A percentile compares a stretch with the other conserved stretches of the same genome.
phyloP scores from a whole-genome alignment of 2,888 invertebrate genomes.

The Brachyptera risi region DNA sequence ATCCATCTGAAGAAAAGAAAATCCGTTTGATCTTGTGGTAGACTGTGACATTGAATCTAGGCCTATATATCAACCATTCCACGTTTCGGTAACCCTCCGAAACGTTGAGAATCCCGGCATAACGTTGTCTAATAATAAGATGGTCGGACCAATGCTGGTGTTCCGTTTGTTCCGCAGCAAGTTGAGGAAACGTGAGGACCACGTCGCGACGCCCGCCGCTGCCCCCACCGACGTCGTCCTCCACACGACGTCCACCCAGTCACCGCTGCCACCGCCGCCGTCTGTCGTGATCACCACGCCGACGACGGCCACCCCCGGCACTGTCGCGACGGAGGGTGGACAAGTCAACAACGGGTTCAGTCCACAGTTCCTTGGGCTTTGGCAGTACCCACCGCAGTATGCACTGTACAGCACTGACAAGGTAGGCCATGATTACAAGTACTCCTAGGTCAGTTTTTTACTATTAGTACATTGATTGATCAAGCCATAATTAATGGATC shows the following conservation, averaged over 20 bases:
- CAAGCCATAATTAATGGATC: no score
- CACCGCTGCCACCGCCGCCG: slow-evolving; percentile 26
- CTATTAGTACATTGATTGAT: no score
- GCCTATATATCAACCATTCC: no score
- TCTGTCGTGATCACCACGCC: slow-evolving; percentile 33
- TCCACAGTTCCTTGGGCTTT: slow-evolving; percentile 76
- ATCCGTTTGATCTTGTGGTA: no score
- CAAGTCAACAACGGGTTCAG: no score
- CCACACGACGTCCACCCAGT: slow-evolving; percentile 50
- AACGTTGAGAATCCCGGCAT: no score
- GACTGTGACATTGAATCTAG: no score
- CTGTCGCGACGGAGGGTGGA: slow-evolving; percentile 21
- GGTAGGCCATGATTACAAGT: slow-evolving; percentile 60
- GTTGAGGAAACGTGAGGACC: slow-evolving; percentile 80
- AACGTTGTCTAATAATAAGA: no score
- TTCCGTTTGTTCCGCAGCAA: slow-evolving; percentile 89
- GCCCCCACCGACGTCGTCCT: slow-evolving; percentile 62
- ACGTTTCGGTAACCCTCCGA: no score
- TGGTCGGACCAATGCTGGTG: slow-evolving; percentile 78
- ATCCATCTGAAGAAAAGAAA: no score
- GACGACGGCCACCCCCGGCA: slow-evolving; percentile 41
- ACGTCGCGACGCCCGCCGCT: slow-evolving; percentile 43
- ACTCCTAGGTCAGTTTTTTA: no score
- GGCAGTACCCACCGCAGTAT: slow-evolving; percentile 78
- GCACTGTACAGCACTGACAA: slow-evolving; percentile 72